These are phyloP conservation scores for Acanthornis magna DNA, from an alignment of 2,797 vertebrate species.

Conservation along the genomic window DNA sequence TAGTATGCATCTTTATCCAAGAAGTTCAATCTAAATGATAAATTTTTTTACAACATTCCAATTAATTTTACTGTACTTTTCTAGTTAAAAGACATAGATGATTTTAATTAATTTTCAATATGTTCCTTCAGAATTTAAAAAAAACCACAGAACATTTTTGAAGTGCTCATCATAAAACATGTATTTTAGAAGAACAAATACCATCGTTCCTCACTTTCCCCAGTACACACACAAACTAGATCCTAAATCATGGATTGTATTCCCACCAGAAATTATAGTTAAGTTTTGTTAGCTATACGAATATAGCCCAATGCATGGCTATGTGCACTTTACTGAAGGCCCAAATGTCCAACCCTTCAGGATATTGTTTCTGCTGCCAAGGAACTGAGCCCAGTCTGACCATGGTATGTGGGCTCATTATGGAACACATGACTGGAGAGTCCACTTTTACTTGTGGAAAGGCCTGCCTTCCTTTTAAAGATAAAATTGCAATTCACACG, in stretches of 20 bases:
- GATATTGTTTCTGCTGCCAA: background rate
- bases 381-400: background rate
- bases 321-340: fast-evolving
- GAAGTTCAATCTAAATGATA: background rate
- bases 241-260: background rate
- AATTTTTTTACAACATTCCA: background rate
- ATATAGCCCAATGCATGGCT: background rate
- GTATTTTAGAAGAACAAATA: background rate
- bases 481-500: background rate
- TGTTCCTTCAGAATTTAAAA: background rate
- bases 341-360: background rate
- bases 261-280: background rate
- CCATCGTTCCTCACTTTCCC: fast-evolving
- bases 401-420: background rate
- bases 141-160: background rate
- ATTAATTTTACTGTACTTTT: background rate
- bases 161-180: background rate
- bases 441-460: background rate
- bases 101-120: background rate
- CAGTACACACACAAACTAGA: background rate
- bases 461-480: background rate
- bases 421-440: fast-evolving
- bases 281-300: background rate
- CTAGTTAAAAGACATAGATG: background rate
- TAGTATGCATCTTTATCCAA: background rate